Evolutionary conservation across 2,888 invertebrate genomes (phyloP), one percentile per base, ranked within the genome.

Genomic region (Macrophya annulata): DNA sequence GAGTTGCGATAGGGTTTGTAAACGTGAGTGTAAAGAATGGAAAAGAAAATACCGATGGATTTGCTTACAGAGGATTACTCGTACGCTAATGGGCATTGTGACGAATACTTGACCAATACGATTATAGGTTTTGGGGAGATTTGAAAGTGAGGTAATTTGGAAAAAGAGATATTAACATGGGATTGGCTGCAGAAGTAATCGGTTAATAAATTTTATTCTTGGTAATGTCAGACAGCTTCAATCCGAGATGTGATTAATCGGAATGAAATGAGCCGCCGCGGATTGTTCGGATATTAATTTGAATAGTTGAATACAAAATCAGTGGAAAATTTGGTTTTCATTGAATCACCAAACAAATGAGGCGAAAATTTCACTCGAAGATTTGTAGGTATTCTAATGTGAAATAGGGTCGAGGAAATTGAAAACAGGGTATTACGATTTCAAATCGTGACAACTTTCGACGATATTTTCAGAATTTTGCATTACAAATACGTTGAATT

Each of bases 241-340:
- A 8, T 62, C 43, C 59, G 43, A 17, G 62, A 40, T 43, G 6
- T 81, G 12, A 37, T 59, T 77, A 51, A 25, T 81, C 37, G 62
- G 40, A 79, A 79, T 15, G 37, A 76, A 51, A 76, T 48, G 48
- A 48, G n/a, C 45, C 12, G 6, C 43, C 45, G 2, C 40, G 17
- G 51, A 48, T 77, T 51, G 77, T 51, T 12, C 77, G n/a, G 45
- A 43, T 43, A 62, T 81, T 81, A 59, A 81, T 62, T 43, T 62
- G 81, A 81, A 81, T 55, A 77, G 77, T 51, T 55, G 48, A 59
- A 40, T 15, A 81, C 77, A n/a, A 43, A 25, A 81, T 40, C 51
- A 21, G 59, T 37, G 40, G 6, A 12, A 43, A 81, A 62, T 81
- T 81, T 40, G 31, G 37, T 9, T 81, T 81, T 43, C 43, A 17